Percentiles rank a stretch among this genome's conserved stretches.
phyloP scores from a whole-genome alignment of 37 sponge, comb jelly and placozoan species.

The Axinella damicornis region DNA sequence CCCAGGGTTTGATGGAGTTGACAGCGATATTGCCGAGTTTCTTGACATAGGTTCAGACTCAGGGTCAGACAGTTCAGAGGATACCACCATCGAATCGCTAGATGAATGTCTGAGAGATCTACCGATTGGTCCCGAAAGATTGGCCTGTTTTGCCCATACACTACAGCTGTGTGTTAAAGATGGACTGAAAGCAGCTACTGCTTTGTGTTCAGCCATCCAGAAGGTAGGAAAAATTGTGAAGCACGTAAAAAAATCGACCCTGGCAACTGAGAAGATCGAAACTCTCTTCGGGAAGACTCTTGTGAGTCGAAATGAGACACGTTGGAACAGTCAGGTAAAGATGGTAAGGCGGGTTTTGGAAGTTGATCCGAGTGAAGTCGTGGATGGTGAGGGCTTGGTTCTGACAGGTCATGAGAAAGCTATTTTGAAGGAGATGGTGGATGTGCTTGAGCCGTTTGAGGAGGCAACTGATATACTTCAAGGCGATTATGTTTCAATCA shows the following conservation, averaged over 20 bases:
- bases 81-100: background rate
- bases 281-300: conserved; percentile 1
- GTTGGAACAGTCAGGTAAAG: no score
- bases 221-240: conserved; percentile 18
- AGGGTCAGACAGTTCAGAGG: no score
- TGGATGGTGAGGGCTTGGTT: no score
- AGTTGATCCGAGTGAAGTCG: no score
- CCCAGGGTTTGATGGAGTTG: background rate
- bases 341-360: no score
- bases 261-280: conserved; percentile 21
- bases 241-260: conserved; percentile 17
- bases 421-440: conserved; percentile 4
- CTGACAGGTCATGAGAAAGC: no score
- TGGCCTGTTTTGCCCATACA: conserved; percentile 23
- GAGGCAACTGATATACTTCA: conserved; percentile 29
- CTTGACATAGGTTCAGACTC: conserved; percentile 4
- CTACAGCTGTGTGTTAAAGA: conserved; percentile 29
- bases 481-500: background rate
- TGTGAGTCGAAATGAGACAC: no score
- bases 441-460: conserved; percentile 7
- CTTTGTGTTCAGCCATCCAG: background rate
- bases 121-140: background rate
- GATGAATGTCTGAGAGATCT: background rate
- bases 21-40: background rate
- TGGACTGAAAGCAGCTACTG: conserved; percentile 7